phyloP scores from a whole-genome alignment of 2,888 invertebrate genomes.

The Dorcus hopei region DNA sequence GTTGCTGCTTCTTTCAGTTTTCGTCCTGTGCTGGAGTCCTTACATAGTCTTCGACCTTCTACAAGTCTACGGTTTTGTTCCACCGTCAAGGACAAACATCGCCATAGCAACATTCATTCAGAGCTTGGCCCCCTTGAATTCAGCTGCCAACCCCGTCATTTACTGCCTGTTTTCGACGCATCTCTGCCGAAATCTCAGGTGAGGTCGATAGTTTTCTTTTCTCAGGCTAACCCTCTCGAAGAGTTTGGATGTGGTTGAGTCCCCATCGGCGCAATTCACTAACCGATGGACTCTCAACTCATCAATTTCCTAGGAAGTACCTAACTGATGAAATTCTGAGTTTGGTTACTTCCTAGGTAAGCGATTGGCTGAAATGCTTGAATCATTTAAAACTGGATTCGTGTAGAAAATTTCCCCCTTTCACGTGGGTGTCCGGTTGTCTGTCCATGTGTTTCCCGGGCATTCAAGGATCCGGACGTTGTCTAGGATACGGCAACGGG shows the following conservation, averaged over 20 bases:
- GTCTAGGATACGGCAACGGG: slow-evolving; percentile 40
- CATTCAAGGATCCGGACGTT: slow-evolving; percentile 36
- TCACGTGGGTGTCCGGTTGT: slow-evolving; percentile 66
- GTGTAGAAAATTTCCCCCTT: slow-evolving; percentile 62
- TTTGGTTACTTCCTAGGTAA: slow-evolving; percentile 8
- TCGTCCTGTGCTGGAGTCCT: slow-evolving; percentile 94
- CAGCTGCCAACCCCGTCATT: slow-evolving; percentile 92
- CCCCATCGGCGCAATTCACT: not conserved
- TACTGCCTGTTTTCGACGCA: slow-evolving; percentile 93
- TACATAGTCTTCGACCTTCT: slow-evolving; percentile 91
- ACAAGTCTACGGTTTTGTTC: slow-evolving; percentile 84
- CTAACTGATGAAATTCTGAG: not conserved
- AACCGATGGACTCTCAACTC: not conserved
- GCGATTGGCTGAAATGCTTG: not conserved
- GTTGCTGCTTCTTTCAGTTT: slow-evolving; percentile 61
- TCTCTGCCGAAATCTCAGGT: slow-evolving; percentile 85
- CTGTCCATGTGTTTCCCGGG: slow-evolving; percentile 42
- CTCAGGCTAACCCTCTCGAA: too few species aligned
- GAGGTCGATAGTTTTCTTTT: slow-evolving; percentile 26
- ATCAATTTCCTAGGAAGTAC: not conserved
- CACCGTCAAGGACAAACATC: slow-evolving; percentile 74
- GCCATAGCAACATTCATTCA: slow-evolving; percentile 92
- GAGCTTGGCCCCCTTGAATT: slow-evolving; percentile 89
- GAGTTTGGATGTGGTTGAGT: too few species aligned
- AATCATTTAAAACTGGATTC: not conserved